A percentile compares a stretch with the other conserved stretches of the same genome.
Evolutionary conservation across 1,140 invertebrate genomes (phyloP).

Genomic region (Trichomalopsis sarcophagae): DNA sequence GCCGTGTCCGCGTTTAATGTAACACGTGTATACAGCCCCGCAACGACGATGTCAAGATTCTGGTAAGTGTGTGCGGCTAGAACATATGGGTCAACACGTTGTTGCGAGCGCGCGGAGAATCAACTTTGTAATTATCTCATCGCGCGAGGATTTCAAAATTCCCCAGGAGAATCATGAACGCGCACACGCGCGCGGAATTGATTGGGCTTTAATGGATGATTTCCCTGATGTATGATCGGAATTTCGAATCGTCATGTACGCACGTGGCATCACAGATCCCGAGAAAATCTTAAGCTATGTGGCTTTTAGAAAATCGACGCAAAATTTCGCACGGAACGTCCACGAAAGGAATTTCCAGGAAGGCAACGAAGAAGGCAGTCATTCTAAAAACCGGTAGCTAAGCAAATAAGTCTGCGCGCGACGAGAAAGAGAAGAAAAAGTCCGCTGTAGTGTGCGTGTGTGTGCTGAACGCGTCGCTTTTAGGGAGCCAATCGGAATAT

Average conservation of each 20-base stretch:
- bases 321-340: too few relatives aligned
- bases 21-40: background rate
- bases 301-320: too few relatives aligned
- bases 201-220: background rate
- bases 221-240: background rate
- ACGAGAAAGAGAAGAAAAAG: background rate
- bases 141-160: background rate
- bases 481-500: background rate
- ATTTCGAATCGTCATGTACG: background rate
- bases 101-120: background rate
- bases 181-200: too few relatives aligned
- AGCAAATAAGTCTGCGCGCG: background rate
- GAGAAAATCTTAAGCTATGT: too few relatives aligned
- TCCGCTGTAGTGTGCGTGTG: too few relatives aligned
- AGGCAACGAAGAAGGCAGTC: too few relatives aligned
- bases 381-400: background rate
- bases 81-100: background rate
- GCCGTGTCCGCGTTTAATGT: background rate
- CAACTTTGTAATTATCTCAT: background rate
- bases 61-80: background rate
- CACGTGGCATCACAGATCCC: too few relatives aligned
- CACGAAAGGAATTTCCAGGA: too few relatives aligned
- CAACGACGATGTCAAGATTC: background rate
- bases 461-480: background rate
- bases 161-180: background rate